These are phyloP conservation scores for Myotis planiceps DNA, from an alignment of 2,797 vertebrate genomes.

Conservation along the genomic window DNA sequence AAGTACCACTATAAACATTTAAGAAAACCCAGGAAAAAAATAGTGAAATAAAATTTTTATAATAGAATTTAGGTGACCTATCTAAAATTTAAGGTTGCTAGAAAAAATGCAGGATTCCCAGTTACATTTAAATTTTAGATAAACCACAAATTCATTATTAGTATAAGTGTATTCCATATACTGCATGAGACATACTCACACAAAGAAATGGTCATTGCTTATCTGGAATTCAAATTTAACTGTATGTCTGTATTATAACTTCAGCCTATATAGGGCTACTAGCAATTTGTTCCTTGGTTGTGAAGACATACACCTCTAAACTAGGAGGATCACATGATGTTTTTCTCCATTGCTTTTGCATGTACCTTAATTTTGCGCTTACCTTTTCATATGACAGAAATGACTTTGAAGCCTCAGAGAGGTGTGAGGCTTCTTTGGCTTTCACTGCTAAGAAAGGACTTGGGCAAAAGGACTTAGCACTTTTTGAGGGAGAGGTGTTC, in stretches of 20 bases:
- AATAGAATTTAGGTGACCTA: background rate
- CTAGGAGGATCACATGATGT: background rate
- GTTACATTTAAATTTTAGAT: constrained; percentile 20
- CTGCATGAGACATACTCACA: background rate
- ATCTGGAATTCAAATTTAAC: constrained; percentile 11
- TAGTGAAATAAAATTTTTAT: background rate
- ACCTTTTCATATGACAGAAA: background rate
- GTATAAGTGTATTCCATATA: background rate
- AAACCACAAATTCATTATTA: background rate
- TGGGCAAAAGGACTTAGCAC: background rate
- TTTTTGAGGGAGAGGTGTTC: background rate
- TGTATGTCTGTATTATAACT: background rate
- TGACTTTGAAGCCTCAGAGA: background rate
- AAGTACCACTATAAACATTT: background rate
- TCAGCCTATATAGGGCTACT: background rate
- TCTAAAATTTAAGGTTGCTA: background rate
- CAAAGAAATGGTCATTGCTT: background rate
- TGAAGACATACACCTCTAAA: background rate
- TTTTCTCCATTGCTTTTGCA: background rate
- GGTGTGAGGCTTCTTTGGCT: background rate
- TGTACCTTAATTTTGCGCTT: background rate
- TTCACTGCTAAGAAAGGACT: background rate
- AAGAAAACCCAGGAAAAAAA: background rate
- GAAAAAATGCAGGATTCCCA: background rate
- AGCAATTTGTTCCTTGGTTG: background rate